These are phyloP conservation scores for Urocolius indicus DNA, from an alignment of 2,113 vertebrate genomes.

Conservation along the genomic window DNA sequence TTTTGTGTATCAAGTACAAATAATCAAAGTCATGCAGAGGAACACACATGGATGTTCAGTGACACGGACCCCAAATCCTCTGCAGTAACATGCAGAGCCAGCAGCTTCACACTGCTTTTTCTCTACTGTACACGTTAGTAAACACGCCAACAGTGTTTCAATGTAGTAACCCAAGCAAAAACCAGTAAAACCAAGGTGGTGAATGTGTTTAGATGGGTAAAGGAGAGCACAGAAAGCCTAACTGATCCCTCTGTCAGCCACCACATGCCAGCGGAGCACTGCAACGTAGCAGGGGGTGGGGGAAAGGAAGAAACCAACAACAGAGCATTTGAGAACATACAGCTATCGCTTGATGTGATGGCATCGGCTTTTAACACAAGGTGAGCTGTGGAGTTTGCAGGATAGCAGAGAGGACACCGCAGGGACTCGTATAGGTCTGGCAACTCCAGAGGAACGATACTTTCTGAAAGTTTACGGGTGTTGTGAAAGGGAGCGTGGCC, in stretches of 20 bases:
- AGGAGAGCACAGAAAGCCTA: background rate
- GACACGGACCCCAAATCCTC: background rate
- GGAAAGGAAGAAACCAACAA: background rate
- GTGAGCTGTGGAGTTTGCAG: background rate
- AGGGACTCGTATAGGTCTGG: background rate
- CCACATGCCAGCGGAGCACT: background rate
- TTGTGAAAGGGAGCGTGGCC: background rate
- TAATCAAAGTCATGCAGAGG: background rate
- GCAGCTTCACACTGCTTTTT: background rate
- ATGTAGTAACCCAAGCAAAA: background rate
- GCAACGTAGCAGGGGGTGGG: background rate
- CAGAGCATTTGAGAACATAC: background rate
- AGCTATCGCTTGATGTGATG: background rate
- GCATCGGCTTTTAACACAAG: background rate
- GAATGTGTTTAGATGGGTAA: background rate
- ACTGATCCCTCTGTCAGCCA: background rate
- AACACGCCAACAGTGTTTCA: background rate
- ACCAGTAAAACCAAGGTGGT: background rate
- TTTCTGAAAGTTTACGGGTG: background rate
- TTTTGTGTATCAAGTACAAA: background rate
- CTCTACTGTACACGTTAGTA: background rate
- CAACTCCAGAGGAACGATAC: background rate
- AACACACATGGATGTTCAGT: background rate
- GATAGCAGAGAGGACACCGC: background rate
- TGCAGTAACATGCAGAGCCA: background rate